Evolutionary conservation across 2,888 invertebrate species (phyloP), one percentile per base, ranked within the genome.

Genomic region (Priapulus caudatus): DNA sequence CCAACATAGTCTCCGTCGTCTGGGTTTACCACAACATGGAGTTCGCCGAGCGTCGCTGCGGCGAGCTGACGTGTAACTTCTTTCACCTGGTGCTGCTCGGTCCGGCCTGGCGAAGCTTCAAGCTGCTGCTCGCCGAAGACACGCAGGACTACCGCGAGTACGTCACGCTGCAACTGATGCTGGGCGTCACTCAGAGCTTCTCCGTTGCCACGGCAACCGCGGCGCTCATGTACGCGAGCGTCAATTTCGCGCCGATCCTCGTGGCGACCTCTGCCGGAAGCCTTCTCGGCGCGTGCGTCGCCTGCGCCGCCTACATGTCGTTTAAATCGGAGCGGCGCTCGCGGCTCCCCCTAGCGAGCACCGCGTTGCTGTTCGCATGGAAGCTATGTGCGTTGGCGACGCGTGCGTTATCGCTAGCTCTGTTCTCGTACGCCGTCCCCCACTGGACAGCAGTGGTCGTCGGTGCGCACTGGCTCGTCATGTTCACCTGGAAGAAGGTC

Each of bases 11-110:
- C 33, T 33, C 33, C 33, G n/a, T 33, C 33, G 33, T 33, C 33
- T 33, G 33, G 33, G 33, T 33, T n/a, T 33, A 33, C 33, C 33
- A 33, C 33, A 33, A 33, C n/a, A 33, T 33, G 33, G 33, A 33
- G 10, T 33, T 33, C n/a, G 33, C 33, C n/a, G 33, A 33, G n/a
- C 33, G 33, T 33, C 10, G 33, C 10, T 33, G 33, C n/a, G 33
- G 33, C 10, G 33, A 33, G n/a, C 10, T 33, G 10, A 33, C 33
- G 10, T 33, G 33, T n/a, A 33, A 33, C 33, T 33, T 33, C 33
- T 33, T 33, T 33, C 33, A 33, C n/a, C 33, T 33, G 10, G 33
- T 33, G 10, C 33, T 33, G 10, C n/a, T 33, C 10, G 33, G 33
- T 10, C 33, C 33, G n/a, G 10, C n/a, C 10, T 33, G 33, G 33